Evolutionary conservation across 2,113 vertebrate species (phyloP).

Genomic region (Chloropsis hardwickii): DNA sequence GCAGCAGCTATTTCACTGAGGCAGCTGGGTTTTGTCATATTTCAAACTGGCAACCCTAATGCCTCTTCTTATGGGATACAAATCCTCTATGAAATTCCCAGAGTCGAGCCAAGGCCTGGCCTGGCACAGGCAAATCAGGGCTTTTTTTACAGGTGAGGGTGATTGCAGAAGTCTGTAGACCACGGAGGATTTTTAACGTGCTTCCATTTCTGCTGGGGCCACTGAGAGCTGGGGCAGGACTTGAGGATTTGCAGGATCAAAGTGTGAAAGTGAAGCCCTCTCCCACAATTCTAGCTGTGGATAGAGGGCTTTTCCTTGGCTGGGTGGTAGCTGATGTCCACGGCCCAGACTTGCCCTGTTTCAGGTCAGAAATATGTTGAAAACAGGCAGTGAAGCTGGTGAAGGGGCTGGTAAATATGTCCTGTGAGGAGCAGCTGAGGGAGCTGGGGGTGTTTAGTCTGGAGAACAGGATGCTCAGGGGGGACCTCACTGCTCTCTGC

Average conservation of each 20-base stretch:
- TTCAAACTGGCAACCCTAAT: slow-evolving; percentile 48
- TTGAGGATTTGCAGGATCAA: neutral
- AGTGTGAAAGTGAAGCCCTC: neutral
- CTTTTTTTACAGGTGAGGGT: neutral
- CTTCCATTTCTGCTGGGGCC: neutral
- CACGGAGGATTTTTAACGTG: neutral
- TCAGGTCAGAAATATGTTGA: neutral
- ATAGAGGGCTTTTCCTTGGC: neutral
- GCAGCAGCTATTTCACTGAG: slow-evolving; percentile 11
- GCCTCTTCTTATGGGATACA: neutral
- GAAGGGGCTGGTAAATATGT: neutral
- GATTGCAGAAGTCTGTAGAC: neutral
- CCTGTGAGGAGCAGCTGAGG: neutral
- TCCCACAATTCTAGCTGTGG: neutral
- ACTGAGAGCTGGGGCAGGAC: neutral
- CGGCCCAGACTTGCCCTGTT: neutral
- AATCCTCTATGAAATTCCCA: neutral
- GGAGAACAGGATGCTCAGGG: neutral
- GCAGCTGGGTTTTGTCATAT: slow-evolving; percentile 37
- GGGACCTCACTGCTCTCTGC: neutral
- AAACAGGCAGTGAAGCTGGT: neutral
- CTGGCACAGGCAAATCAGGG: neutral
- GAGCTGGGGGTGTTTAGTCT: neutral
- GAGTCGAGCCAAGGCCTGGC: neutral
- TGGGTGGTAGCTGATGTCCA: neutral